Percentiles rank a stretch among this genome's conserved stretches.
phyloP scores from a whole-genome alignment of 2,113 vertebrate genomes.

The Chloropsis hardwickii region DNA sequence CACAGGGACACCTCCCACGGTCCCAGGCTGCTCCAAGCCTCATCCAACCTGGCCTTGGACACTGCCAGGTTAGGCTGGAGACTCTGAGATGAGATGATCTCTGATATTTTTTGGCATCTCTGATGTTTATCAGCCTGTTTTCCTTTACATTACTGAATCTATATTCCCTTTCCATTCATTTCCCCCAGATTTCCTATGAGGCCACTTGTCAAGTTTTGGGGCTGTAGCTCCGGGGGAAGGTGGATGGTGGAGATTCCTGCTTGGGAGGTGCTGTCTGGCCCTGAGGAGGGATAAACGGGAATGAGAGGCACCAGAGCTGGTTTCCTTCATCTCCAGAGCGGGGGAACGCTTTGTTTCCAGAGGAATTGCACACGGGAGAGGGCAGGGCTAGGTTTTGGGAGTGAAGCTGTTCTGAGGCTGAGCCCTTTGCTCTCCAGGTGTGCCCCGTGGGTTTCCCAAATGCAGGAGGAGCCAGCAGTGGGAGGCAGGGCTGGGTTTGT shows the following conservation, averaged over 20 bases:
- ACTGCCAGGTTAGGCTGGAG: neutral
- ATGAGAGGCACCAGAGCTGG: neutral
- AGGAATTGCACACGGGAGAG: neutral
- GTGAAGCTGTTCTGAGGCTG: neutral
- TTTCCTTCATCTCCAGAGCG: accelerated
- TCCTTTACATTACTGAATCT: accelerated
- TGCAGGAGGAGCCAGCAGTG: neutral
- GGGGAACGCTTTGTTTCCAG: neutral
- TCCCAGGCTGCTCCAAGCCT: neutral
- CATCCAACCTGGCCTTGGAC: accelerated
- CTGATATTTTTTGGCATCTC: neutral
- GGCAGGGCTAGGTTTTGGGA: neutral
- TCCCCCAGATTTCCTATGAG: neutral
- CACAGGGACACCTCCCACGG: neutral
- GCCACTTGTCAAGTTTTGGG: neutral
- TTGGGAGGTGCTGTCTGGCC: neutral
- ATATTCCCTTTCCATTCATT: neutral
- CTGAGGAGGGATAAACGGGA: neutral
- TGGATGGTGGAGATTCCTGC: neutral
- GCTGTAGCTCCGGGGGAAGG: accelerated
- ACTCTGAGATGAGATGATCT: neutral
- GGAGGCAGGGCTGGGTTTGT: neutral
- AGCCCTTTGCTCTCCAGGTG: neutral
- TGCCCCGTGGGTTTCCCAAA: neutral
- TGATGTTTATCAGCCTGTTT: neutral